Evolutionary conservation across 2,888 invertebrate species (phyloP).

Genomic region (Tortrix viridana): DNA sequence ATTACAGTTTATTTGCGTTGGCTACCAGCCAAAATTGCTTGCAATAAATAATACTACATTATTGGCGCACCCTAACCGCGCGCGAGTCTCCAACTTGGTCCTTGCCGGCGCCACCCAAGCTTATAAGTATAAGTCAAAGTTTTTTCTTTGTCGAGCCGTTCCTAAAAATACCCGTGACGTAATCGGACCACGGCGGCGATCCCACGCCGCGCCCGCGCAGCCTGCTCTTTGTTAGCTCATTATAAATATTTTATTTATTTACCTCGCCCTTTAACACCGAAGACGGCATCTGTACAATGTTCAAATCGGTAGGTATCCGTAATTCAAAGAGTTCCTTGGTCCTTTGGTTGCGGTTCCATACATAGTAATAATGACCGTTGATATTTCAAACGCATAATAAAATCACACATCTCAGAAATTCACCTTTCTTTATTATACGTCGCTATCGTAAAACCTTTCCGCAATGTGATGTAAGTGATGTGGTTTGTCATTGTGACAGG

Average conservation of each 20-base stretch:
- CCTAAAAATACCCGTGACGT: slow-evolving; percentile 79
- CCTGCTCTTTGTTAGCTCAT: slow-evolving; percentile 54
- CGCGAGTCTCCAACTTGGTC: slow-evolving; percentile 15
- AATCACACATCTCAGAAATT: no score
- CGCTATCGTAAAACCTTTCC: no score
- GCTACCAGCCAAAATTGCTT: background rate
- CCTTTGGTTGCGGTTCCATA: background rate
- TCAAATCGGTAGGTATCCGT: slow-evolving; percentile 1
- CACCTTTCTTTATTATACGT: no score
- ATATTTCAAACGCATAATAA: no score
- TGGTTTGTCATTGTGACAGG: no score
- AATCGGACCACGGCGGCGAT: slow-evolving; percentile 59
- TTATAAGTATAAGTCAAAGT: slow-evolving; percentile 50
- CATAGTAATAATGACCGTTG: background rate
- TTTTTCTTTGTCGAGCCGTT: slow-evolving; percentile 72
- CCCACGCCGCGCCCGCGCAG: slow-evolving; percentile 60
- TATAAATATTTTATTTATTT: slow-evolving; percentile 80
- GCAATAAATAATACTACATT: background rate
- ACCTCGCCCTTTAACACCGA: slow-evolving; percentile 56
- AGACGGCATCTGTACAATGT: slow-evolving; percentile 34
- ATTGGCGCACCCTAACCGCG: background rate
- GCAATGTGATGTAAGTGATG: no score
- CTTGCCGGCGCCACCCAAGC: slow-evolving; percentile 71
- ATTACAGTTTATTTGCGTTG: no score
- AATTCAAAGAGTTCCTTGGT: slow-evolving; percentile 1